Evolutionary conservation across 2,797 vertebrate genomes (phyloP).

Genomic region (Coccyzus lansbergi): DNA sequence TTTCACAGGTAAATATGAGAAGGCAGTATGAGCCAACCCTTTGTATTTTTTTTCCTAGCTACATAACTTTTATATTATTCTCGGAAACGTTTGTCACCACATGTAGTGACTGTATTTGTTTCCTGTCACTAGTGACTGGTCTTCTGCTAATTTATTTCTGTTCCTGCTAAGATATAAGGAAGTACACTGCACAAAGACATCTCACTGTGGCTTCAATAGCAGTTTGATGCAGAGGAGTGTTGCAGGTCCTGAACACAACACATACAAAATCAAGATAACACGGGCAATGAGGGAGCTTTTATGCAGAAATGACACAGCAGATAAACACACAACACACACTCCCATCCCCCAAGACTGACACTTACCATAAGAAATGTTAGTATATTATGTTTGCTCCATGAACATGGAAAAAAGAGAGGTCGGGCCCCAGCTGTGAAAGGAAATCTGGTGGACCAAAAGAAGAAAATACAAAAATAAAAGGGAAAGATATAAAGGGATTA

Average conservation of each 20-base stretch:
- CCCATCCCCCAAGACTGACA: not conserved
- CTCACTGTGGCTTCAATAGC: not conserved
- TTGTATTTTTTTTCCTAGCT: conserved; percentile 4
- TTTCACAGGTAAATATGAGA: not conserved
- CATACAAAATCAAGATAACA: not conserved
- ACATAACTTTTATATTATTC: not conserved
- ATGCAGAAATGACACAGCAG: not conserved
- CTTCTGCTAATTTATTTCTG: not conserved
- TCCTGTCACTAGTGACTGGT: not conserved
- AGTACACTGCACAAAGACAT: not conserved
- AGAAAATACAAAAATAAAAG: not conserved
- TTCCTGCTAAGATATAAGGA: not conserved
- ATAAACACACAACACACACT: not conserved
- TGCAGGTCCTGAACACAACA: not conserved
- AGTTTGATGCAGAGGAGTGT: not conserved
- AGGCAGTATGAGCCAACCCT: not conserved
- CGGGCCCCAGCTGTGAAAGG: not conserved
- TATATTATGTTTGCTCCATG: not conserved
- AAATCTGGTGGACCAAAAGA: not conserved
- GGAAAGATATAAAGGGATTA: not conserved
- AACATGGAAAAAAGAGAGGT: not conserved
- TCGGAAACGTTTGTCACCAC: not conserved
- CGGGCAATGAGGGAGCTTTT: not conserved
- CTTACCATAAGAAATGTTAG: not conserved
- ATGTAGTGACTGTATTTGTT: not conserved